These are phyloP conservation scores for Balaeniceps rex DNA, from an alignment of 2,113 vertebrate genomes.

Conservation along the genomic window DNA sequence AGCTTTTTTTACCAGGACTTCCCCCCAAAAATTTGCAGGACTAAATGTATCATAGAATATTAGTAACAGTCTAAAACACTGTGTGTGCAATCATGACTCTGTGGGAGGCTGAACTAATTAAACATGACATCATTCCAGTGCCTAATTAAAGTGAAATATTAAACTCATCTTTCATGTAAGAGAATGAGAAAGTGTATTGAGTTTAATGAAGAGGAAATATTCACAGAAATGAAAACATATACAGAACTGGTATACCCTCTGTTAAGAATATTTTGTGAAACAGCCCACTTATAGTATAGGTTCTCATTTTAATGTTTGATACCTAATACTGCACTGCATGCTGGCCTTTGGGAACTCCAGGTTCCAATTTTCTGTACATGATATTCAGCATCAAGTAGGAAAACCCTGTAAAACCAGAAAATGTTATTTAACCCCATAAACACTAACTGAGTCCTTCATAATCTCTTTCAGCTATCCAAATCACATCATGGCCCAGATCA, in stretches of 20 bases:
- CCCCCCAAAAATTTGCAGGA: background rate
- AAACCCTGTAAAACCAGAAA: background rate
- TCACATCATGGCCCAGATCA: background rate
- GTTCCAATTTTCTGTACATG: background rate
- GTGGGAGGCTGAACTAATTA: background rate
- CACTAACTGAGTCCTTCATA: background rate
- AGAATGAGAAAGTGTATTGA: background rate
- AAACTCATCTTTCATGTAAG: background rate
- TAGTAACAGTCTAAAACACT: background rate
- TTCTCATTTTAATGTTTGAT: background rate
- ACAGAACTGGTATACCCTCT: background rate
- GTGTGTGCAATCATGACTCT: background rate
- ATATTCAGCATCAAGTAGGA: background rate
- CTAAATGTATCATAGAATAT: background rate
- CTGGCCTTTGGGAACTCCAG: background rate
- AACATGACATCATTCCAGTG: background rate
- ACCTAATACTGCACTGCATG: background rate
- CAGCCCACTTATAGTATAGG: background rate
- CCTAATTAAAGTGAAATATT: constrained; percentile 33
- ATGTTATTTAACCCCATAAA: background rate
- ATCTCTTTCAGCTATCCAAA: background rate
- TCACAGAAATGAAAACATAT: background rate
- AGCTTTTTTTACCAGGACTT: background rate
- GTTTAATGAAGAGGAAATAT: background rate
- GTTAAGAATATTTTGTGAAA: background rate